These are phyloP conservation scores for Zophobas morio DNA, from an alignment of 1,140 invertebrate species.

Conservation along the genomic window DNA sequence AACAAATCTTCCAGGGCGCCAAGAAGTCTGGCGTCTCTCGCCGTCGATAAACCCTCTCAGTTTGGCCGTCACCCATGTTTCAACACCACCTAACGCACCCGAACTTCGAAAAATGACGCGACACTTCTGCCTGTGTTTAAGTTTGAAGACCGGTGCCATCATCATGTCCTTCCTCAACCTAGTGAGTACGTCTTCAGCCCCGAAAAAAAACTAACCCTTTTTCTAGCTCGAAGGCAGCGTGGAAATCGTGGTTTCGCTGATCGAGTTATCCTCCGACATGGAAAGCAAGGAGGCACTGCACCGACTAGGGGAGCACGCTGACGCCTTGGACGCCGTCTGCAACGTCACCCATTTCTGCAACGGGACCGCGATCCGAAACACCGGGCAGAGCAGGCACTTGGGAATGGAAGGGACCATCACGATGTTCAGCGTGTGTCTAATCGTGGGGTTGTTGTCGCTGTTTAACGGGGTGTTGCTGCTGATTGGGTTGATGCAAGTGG, in stretches of 20 bases:
- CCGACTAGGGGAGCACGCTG: no score
- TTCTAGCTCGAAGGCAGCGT: slow-evolving; percentile 5
- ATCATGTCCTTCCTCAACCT: slow-evolving; percentile 51
- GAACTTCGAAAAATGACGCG: slow-evolving; percentile 43
- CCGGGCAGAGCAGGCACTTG: background rate
- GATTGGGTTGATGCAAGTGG: slow-evolving; percentile 8
- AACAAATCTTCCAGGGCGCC: slow-evolving; percentile 32
- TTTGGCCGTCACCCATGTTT: background rate
- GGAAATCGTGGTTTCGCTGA: background rate
- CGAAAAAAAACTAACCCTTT: background rate
- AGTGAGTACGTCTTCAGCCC: slow-evolving; percentile 38
- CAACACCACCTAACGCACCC: background rate
- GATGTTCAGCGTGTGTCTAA: background rate
- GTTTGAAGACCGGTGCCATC: slow-evolving; percentile 54
- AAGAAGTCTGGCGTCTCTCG: slow-evolving; percentile 42
- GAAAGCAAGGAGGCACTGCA: background rate
- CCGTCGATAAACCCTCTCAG: slow-evolving; percentile 17
- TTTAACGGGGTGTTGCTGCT: background rate
- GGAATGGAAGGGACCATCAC: slow-evolving; percentile 2
- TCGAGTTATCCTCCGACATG: background rate
- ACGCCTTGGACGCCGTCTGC: background rate
- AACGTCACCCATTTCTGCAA: slow-evolving; percentile 6
- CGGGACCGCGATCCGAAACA: background rate
- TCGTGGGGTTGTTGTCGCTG: background rate
- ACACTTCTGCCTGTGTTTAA: slow-evolving; percentile 51